phyloP scores from a whole-genome alignment of 2,113 vertebrate species.

The Electrona antarctica region DNA sequence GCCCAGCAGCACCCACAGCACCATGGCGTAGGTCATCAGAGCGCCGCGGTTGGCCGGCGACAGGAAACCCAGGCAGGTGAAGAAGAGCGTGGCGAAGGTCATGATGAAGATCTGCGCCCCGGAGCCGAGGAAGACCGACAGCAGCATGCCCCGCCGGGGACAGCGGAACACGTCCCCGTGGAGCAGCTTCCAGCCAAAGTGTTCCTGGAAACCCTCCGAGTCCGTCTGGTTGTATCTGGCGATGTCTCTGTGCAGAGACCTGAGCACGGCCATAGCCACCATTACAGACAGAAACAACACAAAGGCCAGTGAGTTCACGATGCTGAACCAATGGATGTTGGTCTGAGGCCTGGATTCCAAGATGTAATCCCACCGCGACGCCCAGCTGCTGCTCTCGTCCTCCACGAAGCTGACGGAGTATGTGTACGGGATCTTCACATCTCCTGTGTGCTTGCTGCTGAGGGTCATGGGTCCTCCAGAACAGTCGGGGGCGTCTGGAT shows the following conservation, averaged over 20 bases:
- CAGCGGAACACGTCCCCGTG: conserved; percentile 91
- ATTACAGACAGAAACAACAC: conserved; percentile 91
- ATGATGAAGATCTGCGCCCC: conserved; percentile 91
- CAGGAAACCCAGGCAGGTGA: conserved; percentile 89
- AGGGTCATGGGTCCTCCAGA: no score
- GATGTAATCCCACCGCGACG: no score
- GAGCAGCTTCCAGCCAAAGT: conserved; percentile 92
- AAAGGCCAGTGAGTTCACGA: conserved; percentile 92
- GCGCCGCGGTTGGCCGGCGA: conserved; percentile 91
- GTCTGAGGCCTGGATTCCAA: no score
- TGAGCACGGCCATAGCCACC: conserved; percentile 91
- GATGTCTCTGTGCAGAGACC: conserved; percentile 90
- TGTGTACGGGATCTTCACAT: no score
- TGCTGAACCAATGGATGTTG: conserved; percentile 66
- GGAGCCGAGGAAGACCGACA: conserved; percentile 88
- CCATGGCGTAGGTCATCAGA: conserved; percentile 89
- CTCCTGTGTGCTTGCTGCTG: no score
- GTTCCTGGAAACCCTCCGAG: conserved; percentile 90
- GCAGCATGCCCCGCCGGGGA: conserved; percentile 87
- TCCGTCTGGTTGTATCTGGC: conserved; percentile 92
- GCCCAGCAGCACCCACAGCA: conserved; percentile 89
- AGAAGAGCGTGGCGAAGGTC: conserved; percentile 91
- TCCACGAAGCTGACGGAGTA: no score
- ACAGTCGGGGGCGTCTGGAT: no score
- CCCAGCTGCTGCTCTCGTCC: no score